Conservation (phyloP, 2,113 vertebrate species). For the Melanerpes aurifrons region DNA sequence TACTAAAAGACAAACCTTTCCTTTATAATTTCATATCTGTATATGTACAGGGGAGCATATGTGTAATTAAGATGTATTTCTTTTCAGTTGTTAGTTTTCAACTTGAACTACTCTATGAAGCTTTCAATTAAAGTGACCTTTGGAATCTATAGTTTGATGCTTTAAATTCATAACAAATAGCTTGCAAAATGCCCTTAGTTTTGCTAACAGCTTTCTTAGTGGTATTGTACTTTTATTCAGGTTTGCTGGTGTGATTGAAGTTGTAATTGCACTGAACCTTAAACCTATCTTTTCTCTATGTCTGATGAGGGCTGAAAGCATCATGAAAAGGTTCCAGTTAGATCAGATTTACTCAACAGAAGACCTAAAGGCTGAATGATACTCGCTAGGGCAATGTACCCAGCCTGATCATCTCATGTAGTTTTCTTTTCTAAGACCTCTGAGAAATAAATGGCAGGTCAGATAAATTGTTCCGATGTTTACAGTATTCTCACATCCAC, state of each 20-base stretch:
- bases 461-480: not conserved
- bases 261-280: not conserved
- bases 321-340: not conserved
- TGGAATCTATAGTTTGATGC: not conserved
- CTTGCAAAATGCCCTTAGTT: not conserved
- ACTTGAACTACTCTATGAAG: not conserved
- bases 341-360: not conserved
- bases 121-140: not conserved
- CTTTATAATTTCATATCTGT: not conserved
- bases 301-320: not conserved
- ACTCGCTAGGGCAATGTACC: not conserved
- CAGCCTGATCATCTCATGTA: not conserved
- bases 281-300: not conserved
- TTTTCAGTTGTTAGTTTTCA: not conserved
- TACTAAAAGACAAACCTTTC: not conserved
- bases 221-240: rapidly evolving
- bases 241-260: not conserved
- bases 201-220: not conserved
- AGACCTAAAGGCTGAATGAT: not conserved
- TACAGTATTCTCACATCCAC: not conserved
- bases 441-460: not conserved
- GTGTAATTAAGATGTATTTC: not conserved
- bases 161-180: not conserved
- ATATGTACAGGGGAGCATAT: rapidly evolving
- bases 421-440: not conserved